These are phyloP conservation scores for Micrasema minimum DNA, from an alignment of 1,140 invertebrate species.

Conservation along the genomic window DNA sequence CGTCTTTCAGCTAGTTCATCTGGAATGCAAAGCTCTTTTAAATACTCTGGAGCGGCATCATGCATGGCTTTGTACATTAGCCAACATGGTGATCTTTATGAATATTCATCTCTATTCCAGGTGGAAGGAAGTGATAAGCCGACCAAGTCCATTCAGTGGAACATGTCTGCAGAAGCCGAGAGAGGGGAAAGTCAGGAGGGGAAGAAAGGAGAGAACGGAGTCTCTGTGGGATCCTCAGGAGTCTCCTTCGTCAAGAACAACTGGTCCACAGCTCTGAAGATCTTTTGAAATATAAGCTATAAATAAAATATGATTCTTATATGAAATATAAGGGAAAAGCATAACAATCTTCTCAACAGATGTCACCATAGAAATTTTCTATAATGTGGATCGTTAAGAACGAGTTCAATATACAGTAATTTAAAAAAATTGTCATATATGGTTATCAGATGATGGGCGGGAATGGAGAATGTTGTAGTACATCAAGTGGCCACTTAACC, in stretches of 20 bases:
- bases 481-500: too few species aligned
- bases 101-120: conserved; percentile 20
- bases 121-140: conserved; percentile 40
- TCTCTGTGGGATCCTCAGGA: neutral
- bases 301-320: neutral
- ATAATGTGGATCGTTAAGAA: too few species aligned
- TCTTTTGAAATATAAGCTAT: conserved; percentile 26
- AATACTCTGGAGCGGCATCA: too few species aligned
- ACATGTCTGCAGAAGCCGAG: conserved; percentile 54
- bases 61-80: too few species aligned
- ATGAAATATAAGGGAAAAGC: neutral
- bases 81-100: too few species aligned
- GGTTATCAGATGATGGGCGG: too few species aligned
- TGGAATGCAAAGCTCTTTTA: too few species aligned
- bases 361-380: neutral
- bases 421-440: too few species aligned
- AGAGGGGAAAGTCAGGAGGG: conserved; percentile 48
- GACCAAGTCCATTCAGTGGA: conserved; percentile 48
- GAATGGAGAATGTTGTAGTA: too few species aligned
- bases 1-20: too few species aligned
- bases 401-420: too few species aligned
- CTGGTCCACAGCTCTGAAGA: conserved; percentile 57
- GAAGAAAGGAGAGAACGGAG: conserved; percentile 51
- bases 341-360: neutral
- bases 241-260: conserved; percentile 47